phyloP scores from a whole-genome alignment of 2,888 invertebrate species.

The Lycophotia porphyrea region DNA sequence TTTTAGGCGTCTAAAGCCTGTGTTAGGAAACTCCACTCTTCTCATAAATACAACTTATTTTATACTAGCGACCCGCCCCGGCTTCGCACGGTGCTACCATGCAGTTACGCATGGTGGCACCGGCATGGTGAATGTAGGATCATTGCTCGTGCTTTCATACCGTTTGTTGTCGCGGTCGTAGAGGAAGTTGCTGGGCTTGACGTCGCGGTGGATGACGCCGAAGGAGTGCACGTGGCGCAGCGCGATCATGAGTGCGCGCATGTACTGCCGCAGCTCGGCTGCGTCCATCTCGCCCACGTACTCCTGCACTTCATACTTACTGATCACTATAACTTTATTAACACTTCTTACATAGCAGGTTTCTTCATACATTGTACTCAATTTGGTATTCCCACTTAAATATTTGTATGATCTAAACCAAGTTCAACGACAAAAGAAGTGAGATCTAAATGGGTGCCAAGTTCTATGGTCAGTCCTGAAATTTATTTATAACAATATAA shows the following conservation, averaged over 20 bases:
- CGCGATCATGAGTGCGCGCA: conserved; percentile 95
- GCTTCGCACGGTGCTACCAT: no score
- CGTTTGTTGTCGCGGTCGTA: conserved; percentile 93
- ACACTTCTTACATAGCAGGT: not conserved
- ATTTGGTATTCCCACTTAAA: not conserved
- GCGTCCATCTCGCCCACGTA: conserved; percentile 93
- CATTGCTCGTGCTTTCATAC: conserved; percentile 72
- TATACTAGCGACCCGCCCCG: no score
- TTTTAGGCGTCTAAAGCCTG: no score
- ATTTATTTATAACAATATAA: no score
- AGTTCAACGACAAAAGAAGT: no score
- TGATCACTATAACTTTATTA: not conserved
- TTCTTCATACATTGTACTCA: not conserved
- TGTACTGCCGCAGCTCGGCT: conserved; percentile 93
- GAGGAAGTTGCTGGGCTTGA: conserved; percentile 97
- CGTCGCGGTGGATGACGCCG: conserved; percentile 96
- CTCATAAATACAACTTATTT: no score
- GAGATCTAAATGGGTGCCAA: no score
- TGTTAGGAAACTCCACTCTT: no score
- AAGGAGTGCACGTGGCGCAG: conserved; percentile 95
- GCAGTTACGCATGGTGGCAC: not conserved
- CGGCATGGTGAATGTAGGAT: not conserved
- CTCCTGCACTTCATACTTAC: conserved; percentile 88
- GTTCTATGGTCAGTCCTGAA: no score
- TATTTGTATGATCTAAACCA: not conserved